Evolutionary conservation across 2,888 invertebrate genomes (phyloP).

Genomic region (Phlogophora meticulosa): DNA sequence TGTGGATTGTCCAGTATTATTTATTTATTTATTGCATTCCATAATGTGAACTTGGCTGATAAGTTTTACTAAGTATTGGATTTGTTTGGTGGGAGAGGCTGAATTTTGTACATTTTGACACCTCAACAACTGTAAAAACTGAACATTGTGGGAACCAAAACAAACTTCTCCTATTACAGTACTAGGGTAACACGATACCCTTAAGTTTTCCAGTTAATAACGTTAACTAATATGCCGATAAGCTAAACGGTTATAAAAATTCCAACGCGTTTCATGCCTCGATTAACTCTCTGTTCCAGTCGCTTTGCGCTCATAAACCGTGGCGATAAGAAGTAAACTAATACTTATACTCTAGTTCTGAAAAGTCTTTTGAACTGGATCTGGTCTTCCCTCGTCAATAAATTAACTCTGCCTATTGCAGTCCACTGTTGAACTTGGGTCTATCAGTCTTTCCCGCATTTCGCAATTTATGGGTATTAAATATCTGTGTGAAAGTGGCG

Average conservation of each 20-base stretch:
- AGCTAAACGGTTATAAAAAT: conserved; percentile 44
- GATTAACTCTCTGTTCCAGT: conserved; percentile 40
- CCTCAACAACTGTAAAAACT: neutral
- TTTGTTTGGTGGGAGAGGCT: too few species aligned
- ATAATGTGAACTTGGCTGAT: too few species aligned
- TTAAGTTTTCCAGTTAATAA: neutral
- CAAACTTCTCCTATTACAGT: conserved; percentile 1
- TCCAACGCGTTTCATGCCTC: conserved; percentile 43
- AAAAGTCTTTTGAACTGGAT: neutral
- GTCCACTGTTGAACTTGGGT: too few species aligned
- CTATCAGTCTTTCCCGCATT: too few species aligned
- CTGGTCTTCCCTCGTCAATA: neutral
- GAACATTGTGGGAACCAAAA: conserved; percentile 13
- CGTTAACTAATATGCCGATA: conserved; percentile 12
- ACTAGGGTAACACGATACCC: neutral
- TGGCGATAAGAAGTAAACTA: conserved; percentile 26
- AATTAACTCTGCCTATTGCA: too few species aligned
- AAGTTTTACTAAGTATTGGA: too few species aligned
- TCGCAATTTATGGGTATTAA: too few species aligned
- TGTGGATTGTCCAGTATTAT: too few species aligned
- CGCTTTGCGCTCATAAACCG: conserved; percentile 27
- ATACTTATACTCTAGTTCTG: neutral
- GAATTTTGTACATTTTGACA: too few species aligned
- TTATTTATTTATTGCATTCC: too few species aligned
- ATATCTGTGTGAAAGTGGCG: too few species aligned